phyloP scores from a whole-genome alignment of 92 coral and sea anemone species.

The Phymanthus crucifer region DNA sequence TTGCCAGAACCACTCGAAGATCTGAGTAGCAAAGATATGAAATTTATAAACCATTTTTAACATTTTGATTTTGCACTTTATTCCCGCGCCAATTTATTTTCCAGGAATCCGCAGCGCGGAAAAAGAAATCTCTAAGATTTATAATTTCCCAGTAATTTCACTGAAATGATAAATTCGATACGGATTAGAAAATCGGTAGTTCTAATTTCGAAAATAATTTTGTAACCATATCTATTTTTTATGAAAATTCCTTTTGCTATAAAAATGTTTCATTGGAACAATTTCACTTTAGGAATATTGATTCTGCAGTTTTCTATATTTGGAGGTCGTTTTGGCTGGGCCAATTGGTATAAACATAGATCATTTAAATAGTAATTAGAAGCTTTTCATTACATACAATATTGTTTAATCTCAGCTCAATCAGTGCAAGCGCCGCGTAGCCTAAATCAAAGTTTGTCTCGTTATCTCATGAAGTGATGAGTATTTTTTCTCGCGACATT shows the following conservation, averaged over 20 bases:
- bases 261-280: background rate
- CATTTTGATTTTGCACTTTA: background rate
- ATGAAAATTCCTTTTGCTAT: background rate
- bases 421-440: background rate
- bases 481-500: background rate
- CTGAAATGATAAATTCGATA: background rate
- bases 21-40: background rate
- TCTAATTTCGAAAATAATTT: background rate
- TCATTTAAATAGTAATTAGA: constrained; percentile 12
- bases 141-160: background rate
- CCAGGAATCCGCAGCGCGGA: background rate
- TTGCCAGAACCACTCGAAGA: background rate
- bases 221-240: background rate
- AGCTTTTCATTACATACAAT: background rate
- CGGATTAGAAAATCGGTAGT: background rate
- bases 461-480: background rate
- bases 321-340: background rate
- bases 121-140: too few relatives aligned
- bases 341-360: background rate
- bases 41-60: too few relatives aligned
- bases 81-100: background rate
- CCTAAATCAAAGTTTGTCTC: background rate
- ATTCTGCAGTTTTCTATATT: background rate
- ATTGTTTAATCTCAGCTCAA: constrained; percentile 9
- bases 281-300: background rate